Conservation (phyloP, 2,797 vertebrate species). For the Tragelaphus eurycerus region DNA sequence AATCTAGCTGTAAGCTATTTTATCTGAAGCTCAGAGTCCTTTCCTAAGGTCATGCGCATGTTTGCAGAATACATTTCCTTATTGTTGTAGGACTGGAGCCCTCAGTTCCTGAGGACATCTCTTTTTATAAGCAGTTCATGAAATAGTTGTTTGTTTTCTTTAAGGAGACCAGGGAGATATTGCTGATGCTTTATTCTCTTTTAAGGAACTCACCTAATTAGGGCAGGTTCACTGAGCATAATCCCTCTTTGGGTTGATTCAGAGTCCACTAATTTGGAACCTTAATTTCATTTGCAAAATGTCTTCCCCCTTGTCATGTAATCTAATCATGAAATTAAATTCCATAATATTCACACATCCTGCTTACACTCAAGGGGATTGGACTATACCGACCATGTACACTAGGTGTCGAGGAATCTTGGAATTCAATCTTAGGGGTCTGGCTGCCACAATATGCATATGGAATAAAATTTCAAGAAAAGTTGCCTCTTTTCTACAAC, state of each 20-base stretch:
- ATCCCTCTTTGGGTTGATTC: neutral
- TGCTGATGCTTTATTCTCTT: neutral
- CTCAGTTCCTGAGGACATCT: neutral
- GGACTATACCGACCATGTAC: neutral
- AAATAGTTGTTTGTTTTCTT: neutral
- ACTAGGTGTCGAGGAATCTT: neutral
- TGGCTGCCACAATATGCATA: neutral
- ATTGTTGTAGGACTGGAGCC: rapidly evolving
- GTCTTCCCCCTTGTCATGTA: neutral
- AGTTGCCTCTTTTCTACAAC: neutral
- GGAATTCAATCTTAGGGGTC: neutral
- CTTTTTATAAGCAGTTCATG: neutral
- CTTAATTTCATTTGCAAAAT: neutral
- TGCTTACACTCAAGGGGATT: neutral
- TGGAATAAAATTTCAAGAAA: neutral
- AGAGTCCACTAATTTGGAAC: neutral
- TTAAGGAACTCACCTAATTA: neutral
- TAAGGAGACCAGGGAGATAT: neutral
- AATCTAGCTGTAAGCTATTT: neutral
- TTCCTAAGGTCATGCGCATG: neutral
- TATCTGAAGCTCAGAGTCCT: neutral
- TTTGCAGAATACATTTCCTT: neutral
- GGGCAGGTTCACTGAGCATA: neutral
- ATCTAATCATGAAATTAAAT: neutral
- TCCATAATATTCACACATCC: neutral